Evolutionary conservation across 2,888 invertebrate genomes (phyloP), one percentile per base, ranked within the genome.

Genomic region (Erannis defoliaria): DNA sequence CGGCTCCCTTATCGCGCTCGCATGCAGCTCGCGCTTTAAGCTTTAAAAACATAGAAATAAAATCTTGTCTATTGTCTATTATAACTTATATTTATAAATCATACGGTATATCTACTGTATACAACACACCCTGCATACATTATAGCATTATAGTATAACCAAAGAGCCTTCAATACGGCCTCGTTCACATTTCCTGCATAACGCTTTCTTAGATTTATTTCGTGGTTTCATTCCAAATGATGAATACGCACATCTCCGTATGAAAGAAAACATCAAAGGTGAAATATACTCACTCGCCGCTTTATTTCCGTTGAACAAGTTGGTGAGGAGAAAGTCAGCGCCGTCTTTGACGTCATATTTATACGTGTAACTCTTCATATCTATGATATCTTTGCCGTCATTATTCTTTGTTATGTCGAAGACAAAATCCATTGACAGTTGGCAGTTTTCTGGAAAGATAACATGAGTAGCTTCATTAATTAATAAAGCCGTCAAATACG

Each of bases 221-320:
- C 19, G 9, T 19, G 38, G 1, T 38, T 18, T 10, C 10, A 38
- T 21, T 23, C 42, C n/a, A 21, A n/a, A 21, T 21, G 19, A 42
- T 42, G 42, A 42, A 42, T 42, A 42, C 10, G 1, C 23, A 26
- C n/a, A 14, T 31, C 9, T 3, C 19, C 19, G 9, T n/a, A 42
- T n/a, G 21, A 42, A 5, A 21, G 21, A 23, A 37, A 38, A 54
- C 16, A 46, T 55, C 61, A 40, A 23, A 61, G 49, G n/a, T 1
- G 6, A 6, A n/a, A 19, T 33, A 8, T 59, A 88, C 89, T 86
- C 73, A 90, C 90, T 84, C 35, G 89, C 71, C 59, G 70, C 67
- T 59, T 88, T 85, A 60, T 90, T 88, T 42, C 90, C 90, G 55
- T 89, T 87, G 65, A 90, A 90, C 19, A 90, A 76, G 60, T 89